Evolutionary conservation across 2,113 vertebrate species (phyloP).

Genomic region (Campylorhamphus procurvoides): DNA sequence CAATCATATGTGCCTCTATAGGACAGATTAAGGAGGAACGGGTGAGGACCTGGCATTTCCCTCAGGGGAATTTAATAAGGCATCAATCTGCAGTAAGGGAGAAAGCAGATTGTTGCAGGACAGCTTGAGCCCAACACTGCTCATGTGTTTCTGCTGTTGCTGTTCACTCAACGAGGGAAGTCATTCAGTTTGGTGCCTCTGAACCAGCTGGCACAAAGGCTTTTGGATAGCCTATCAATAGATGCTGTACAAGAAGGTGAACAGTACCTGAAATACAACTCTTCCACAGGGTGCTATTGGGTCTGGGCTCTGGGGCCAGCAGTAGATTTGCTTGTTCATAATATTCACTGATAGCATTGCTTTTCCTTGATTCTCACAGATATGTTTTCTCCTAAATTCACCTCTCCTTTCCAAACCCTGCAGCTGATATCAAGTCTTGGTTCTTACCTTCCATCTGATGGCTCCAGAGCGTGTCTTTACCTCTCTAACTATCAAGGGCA

Average conservation of each 20-base stretch:
- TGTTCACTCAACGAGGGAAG: background rate
- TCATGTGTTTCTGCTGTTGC: background rate
- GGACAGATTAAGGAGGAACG: background rate
- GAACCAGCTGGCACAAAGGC: background rate
- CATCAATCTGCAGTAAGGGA: background rate
- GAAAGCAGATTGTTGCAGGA: background rate
- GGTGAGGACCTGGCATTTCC: background rate
- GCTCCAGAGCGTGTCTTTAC: background rate
- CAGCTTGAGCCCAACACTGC: background rate
- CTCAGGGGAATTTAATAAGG: background rate
- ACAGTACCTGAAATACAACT: background rate
- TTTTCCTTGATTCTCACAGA: background rate
- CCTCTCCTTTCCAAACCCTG: background rate
- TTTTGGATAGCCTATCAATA: background rate
- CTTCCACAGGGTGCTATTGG: background rate
- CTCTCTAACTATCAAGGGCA: background rate
- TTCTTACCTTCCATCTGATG: background rate
- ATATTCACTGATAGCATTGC: fast-evolving
- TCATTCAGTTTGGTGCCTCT: fast-evolving
- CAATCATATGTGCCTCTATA: background rate
- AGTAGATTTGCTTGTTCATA: background rate
- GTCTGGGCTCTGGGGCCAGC: background rate
- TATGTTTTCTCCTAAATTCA: fast-evolving
- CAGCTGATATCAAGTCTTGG: background rate
- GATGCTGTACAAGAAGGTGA: background rate